phyloP scores from a whole-genome alignment of 2,888 invertebrate species.

The Dolomedes plantarius region DNA sequence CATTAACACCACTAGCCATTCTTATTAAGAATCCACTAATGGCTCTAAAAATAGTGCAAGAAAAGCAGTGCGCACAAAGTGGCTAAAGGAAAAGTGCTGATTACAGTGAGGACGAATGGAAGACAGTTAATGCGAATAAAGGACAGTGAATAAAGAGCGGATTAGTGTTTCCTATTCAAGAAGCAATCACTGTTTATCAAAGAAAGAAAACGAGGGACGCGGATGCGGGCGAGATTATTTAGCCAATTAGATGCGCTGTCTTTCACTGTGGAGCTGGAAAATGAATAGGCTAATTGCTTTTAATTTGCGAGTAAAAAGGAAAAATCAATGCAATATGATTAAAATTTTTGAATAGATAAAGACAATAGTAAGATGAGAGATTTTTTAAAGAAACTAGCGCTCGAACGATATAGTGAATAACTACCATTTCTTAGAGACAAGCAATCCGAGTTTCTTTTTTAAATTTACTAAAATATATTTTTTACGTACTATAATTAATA shows the following conservation, averaged over 20 bases:
- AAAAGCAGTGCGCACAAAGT: constrained; percentile 29
- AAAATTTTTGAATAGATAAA: too few species aligned
- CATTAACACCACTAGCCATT: constrained; percentile 30
- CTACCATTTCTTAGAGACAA: too few species aligned
- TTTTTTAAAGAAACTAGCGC: too few species aligned
- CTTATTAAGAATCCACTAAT: constrained; percentile 26
- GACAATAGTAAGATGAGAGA: too few species aligned
- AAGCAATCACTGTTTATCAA: constrained; percentile 53
- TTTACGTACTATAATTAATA: too few species aligned
- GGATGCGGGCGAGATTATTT: not conserved
- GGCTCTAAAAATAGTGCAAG: constrained; percentile 28
- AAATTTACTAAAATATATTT: too few species aligned
- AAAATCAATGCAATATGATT: too few species aligned
- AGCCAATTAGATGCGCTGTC: not conserved
- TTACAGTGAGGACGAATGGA: constrained; percentile 30
- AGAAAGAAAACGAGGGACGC: constrained; percentile 16
- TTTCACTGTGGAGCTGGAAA: not conserved
- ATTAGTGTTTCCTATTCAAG: constrained; percentile 51
- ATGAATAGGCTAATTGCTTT: not conserved
- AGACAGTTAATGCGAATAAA: constrained; percentile 59
- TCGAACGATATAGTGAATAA: too few species aligned
- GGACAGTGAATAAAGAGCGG: constrained; percentile 41
- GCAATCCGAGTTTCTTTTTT: too few species aligned
- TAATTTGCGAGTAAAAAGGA: too few species aligned
- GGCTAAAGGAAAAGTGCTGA: constrained; percentile 49